Base-by-base conservation (phyloP, 1,140 invertebrate genomes). In the Trichogramma pretiosum region DNA sequence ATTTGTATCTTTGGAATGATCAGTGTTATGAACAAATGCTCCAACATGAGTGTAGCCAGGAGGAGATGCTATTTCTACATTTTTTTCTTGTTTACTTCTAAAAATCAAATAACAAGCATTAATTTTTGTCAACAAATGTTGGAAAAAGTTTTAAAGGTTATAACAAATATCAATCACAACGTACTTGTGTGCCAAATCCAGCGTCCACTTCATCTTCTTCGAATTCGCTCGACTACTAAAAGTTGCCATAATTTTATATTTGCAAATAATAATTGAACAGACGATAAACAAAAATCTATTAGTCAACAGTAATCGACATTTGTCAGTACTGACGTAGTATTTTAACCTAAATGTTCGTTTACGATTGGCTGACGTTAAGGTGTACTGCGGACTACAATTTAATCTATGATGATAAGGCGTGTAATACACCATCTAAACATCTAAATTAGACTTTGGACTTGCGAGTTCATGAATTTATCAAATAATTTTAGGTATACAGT, bases 41-140 rank as follows among this genome's bases (percentile, higher is more conserved):
- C 79, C 74, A 11, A 80, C 80, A 41, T 84, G 77, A 68, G 81
- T 87, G 53, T 85, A 93, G 10, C 89, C 90, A 24, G 89, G 88
- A 22, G 91, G 91, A 22, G 82, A 80, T 5, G 85, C 71, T 39
- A 91, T 65, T 51, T 80, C 77, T 14, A 47, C 23, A 45, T 41
- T 57, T 53, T 60, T 70, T 11, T 74, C 73, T 33, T 64, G 60
- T 57, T 72, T 75, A 39, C 47, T 65, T 54, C 73, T 75, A 30
- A 17, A 51, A 46, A 2, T 4, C 19, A 24, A n/a, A 3, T 13
- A n/a, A 17, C 14, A 10, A 28, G 11, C 36, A 7, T 42, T 3
- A 28, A 45, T 22, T 7, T 39, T 28, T 19, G 23, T 33, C 9
- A 16, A 36, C 11, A 11, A 30, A 13, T n/a, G 30, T 22, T 40